These are phyloP conservation scores for Neotragus pygmaeus DNA, from an alignment of 2,113 vertebrate genomes.

Conservation along the genomic window DNA sequence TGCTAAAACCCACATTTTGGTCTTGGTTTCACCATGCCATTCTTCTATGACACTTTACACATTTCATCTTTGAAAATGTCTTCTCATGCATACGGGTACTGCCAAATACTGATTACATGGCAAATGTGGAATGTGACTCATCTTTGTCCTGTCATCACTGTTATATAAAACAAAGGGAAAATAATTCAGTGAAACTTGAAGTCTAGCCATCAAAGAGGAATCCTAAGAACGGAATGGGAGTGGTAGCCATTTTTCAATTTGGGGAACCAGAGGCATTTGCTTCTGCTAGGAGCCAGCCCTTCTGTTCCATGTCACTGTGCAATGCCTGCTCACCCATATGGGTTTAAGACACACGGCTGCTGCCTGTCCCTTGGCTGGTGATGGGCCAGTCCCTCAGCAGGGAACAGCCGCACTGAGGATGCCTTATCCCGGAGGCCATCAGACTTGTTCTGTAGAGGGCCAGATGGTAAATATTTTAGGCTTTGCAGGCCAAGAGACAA, in stretches of 20 bases:
- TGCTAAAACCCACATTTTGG: background rate
- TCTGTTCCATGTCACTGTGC: background rate
- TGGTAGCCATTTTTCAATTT: background rate
- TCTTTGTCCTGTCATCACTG: background rate
- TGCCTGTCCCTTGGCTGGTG: background rate
- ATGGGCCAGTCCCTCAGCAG: background rate
- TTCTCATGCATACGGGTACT: background rate
- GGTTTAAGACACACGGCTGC: background rate
- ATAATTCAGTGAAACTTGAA: background rate
- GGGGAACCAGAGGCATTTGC: background rate
- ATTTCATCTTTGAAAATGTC: background rate
- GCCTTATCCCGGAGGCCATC: background rate
- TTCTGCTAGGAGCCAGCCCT: background rate
- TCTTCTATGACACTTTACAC: background rate
- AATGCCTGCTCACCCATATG: background rate
- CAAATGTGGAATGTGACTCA: background rate
- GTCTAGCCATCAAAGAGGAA: background rate
- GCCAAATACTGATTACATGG: background rate
- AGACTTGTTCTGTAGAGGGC: background rate
- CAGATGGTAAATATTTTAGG: background rate
- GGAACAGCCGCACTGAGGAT: background rate
- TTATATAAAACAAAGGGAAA: background rate
- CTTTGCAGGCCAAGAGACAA: background rate
- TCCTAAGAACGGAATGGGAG: background rate
- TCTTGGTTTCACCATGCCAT: background rate